phyloP scores from a whole-genome alignment of 2,113 vertebrate species.

The Pongo abelii region DNA sequence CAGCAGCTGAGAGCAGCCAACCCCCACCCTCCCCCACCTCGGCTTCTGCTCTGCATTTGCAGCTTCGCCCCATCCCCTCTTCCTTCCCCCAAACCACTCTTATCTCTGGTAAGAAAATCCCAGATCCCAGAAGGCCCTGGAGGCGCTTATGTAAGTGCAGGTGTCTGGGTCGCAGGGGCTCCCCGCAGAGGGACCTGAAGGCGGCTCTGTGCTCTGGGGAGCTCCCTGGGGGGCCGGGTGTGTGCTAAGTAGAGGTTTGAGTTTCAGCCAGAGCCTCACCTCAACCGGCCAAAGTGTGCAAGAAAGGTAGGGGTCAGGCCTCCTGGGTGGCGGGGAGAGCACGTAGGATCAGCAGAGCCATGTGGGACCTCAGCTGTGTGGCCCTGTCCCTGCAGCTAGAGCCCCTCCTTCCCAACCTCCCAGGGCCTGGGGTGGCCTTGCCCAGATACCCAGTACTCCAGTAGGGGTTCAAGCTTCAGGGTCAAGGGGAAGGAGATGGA shows the following conservation, averaged over 20 bases:
- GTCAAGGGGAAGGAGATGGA: neutral
- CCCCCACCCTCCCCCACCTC: no score
- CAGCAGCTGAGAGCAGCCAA: no score
- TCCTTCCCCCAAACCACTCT: neutral
- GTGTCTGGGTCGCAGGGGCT: neutral
- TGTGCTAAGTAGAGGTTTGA: slow-evolving; percentile 22
- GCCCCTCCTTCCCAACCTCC: neutral
- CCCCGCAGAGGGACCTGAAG: neutral
- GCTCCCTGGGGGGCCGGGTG: slow-evolving; percentile 24
- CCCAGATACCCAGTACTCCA: neutral
- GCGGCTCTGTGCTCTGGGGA: neutral
- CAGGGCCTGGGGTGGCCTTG: neutral
- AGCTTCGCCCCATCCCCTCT: neutral
- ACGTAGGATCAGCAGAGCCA: neutral
- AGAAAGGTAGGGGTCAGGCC: neutral
- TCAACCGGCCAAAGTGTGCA: fast-evolving
- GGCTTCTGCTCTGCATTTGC: neutral
- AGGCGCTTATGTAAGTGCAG: slow-evolving; percentile 49
- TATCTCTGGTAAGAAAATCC: neutral
- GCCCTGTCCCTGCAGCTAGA: neutral
- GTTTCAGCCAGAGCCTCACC: neutral
- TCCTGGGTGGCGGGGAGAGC: neutral
- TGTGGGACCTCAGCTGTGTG: neutral
- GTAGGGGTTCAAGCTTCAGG: neutral
- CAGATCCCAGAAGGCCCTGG: neutral